These are phyloP conservation scores for Cynodonichthys magdalenae DNA, from an alignment of 2,797 vertebrate species.

Conservation along the genomic window DNA sequence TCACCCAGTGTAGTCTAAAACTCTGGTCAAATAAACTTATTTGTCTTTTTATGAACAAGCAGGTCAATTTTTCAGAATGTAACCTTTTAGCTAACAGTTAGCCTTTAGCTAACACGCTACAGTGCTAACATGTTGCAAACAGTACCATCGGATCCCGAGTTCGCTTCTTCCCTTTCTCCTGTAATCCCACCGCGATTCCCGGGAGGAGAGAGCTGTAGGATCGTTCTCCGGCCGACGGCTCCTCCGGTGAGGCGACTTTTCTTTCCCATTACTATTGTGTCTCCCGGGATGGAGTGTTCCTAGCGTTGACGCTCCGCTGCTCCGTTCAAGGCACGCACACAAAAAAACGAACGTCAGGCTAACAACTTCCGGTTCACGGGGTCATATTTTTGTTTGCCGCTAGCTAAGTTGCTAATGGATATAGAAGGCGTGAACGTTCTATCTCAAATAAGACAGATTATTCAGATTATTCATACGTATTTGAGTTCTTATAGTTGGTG, in stretches of 20 bases:
- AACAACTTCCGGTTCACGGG: slow-evolving; percentile 55
- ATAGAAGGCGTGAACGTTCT: neutral
- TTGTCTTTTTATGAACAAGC: neutral
- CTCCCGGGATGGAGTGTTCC: slow-evolving; percentile 5
- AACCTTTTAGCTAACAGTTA: slow-evolving; percentile 31
- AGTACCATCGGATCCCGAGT: slow-evolving; percentile 83
- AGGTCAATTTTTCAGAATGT: neutral
- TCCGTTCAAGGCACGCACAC: slow-evolving; percentile 7
- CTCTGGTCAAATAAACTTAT: too few species aligned
- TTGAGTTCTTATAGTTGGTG: neutral
- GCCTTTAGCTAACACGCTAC: slow-evolving; percentile 21
- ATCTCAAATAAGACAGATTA: fast-evolving
- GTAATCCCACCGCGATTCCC: slow-evolving; percentile 77
- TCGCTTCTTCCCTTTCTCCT: slow-evolving; percentile 79
- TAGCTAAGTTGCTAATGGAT: slow-evolving; percentile 16
- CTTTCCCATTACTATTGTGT: slow-evolving; percentile 86
- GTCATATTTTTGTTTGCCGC: slow-evolving; percentile 19
- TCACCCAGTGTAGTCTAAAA: too few species aligned
- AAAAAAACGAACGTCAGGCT: neutral
- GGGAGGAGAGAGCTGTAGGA: slow-evolving; percentile 91
- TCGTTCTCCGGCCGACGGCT: slow-evolving; percentile 89
- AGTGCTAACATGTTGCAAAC: neutral
- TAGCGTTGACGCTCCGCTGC: slow-evolving; percentile 5
- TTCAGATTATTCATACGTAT: neutral
- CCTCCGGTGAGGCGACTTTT: slow-evolving; percentile 85